Base-by-base conservation (phyloP, 2,797 vertebrate genomes). In the Myioborus miniatus region DNA sequence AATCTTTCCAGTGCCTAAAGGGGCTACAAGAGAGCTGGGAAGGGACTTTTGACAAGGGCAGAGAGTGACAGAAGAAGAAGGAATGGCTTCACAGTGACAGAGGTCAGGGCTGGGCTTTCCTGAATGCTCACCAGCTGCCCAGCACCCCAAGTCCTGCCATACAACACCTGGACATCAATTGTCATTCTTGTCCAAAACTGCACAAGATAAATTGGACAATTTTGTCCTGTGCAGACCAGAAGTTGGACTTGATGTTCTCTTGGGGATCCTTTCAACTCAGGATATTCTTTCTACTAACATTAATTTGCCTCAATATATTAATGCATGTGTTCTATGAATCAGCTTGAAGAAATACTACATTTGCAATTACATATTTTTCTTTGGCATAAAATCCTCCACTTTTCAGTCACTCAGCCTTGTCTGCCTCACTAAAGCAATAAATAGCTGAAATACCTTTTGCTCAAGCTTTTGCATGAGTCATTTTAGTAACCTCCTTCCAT, bases 291-390 rank as follows among this genome's bases (percentile, higher is more conserved):
- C 71, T 55, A 30, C 6, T 24, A 89, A 19, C 5, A 15, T 50
- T 50, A 39, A 26, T 65, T 69, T 65, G 12, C 15, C 59, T 55
- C 39, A 26, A 11, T 12, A 18, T 43, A 49, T 69, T 26, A 27
- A 27, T 18, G 13, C 0, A 0, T 0, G 6, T 3, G 4, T 19
- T 58, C 41, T 59, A 13, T 6, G n/a, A 70, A 30, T 44, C 69
- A 52, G 24, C 23, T 21, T 32, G 41, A 49, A 80, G 19, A 84
- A 83, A 22, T 5, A 20, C 13, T 20, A 11, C 1, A 0, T 43
- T 58, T 76, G 15, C 47, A 34, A 27, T 56, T 15, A 8, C 0
- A 2, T 12, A 3, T 56, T 50, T 76, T 39, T 52, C 55, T 65
- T 23, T 56, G 37, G 58, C 36, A 70, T 18, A 59, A 69, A 83